Conservation (phyloP, 2,797 vertebrate genomes). For the Oreonectes daqikongensis region DNA sequence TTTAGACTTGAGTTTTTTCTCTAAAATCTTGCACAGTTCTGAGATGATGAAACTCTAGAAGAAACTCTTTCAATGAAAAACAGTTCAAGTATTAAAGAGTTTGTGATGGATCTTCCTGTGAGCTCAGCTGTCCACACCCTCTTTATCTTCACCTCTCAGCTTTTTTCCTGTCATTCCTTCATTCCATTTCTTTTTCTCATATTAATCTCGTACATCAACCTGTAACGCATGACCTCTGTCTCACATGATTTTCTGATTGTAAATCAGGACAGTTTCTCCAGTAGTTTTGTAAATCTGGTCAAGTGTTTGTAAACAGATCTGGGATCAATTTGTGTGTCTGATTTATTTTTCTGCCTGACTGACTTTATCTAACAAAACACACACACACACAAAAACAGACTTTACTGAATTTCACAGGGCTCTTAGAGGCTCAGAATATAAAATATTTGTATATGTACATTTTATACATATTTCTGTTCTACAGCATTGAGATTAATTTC, state of each 20-base stretch:
- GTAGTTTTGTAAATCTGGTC: slow-evolving; percentile 3
- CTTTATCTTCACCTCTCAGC: background rate
- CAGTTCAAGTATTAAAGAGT: too few relatives aligned
- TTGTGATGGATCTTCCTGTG: background rate
- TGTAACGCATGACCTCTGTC: background rate
- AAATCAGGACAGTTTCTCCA: background rate
- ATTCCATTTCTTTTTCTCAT: background rate
- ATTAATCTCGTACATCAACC: background rate
- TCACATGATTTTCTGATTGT: background rate
- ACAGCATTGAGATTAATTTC: slow-evolving; percentile 34
- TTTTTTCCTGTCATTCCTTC: background rate
- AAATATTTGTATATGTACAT: slow-evolving; percentile 45
- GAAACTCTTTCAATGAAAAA: too few relatives aligned
- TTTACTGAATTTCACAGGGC: slow-evolving; percentile 65
- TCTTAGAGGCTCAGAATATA: slow-evolving; percentile 65
- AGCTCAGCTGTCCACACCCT: background rate
- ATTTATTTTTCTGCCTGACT: slow-evolving; percentile 1
- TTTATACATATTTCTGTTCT: slow-evolving; percentile 50
- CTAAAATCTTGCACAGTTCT: too few relatives aligned
- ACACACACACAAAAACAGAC: background rate
- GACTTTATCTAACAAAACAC: slow-evolving; percentile 2
- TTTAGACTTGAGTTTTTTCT: too few relatives aligned
- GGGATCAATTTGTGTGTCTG: slow-evolving; percentile 4
- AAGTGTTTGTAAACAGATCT: slow-evolving; percentile 7
- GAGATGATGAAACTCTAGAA: too few relatives aligned